phyloP scores from a whole-genome alignment of 2,113 vertebrate genomes.

The Brachypteracias leptosomus region DNA sequence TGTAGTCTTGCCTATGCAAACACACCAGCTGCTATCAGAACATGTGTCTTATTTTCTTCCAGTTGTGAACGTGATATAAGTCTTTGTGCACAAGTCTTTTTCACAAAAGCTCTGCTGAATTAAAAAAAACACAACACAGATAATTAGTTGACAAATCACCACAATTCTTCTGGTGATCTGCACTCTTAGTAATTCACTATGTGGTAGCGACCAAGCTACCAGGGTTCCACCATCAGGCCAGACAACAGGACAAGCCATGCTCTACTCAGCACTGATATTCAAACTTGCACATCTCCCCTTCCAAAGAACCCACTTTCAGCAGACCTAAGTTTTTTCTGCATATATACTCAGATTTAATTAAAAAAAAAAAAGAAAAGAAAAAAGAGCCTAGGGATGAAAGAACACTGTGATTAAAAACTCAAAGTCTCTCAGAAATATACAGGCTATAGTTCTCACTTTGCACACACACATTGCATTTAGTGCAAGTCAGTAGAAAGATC shows the following conservation, averaged over 20 bases:
- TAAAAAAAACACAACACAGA: not conserved
- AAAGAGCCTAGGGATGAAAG: not conserved
- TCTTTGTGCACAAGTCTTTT: not conserved
- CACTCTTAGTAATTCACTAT: not conserved
- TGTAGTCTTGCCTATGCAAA: not conserved
- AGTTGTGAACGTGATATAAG: accelerated
- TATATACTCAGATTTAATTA: not conserved
- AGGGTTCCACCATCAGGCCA: not conserved
- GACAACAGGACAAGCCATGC: not conserved
- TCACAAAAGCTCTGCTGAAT: not conserved
- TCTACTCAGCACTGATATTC: not conserved
- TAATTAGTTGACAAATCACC: not conserved
- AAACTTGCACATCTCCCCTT: not conserved
- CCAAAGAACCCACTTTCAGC: not conserved
- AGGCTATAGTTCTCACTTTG: not conserved
- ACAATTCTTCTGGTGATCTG: not conserved
- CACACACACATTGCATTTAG: not conserved
- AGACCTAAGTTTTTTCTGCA: not conserved
- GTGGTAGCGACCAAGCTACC: not conserved
- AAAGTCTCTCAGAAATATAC: not conserved
- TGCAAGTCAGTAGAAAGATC: not conserved
- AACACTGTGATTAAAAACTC: not conserved
- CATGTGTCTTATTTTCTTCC: not conserved
- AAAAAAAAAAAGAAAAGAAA: not conserved
- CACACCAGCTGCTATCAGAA: not conserved